phyloP scores from a whole-genome alignment of 2,888 invertebrate genomes.

The Steromphala cineraria region DNA sequence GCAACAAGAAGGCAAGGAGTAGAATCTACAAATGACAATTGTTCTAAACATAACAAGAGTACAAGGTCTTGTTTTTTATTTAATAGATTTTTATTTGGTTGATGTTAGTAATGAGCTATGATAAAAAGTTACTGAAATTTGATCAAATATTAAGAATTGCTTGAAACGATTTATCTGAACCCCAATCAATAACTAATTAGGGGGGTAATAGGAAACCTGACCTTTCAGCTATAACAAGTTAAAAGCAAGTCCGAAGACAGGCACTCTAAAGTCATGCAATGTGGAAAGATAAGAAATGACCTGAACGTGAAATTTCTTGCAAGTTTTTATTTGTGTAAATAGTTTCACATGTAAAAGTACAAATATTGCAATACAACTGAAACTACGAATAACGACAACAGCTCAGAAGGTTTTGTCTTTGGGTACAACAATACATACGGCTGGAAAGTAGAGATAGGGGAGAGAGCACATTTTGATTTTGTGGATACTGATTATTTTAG shows the following conservation, averaged over 20 bases:
- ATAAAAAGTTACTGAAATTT: too few species aligned
- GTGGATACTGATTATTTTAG: conserved; percentile 14
- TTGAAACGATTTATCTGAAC: too few species aligned
- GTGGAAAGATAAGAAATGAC: neutral
- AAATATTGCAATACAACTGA: conserved; percentile 67
- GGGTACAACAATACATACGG: conserved; percentile 24
- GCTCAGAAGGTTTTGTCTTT: conserved; percentile 29
- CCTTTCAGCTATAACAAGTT: neutral
- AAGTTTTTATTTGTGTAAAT: conserved; percentile 54
- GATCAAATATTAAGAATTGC: too few species aligned
- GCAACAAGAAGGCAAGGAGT: too few species aligned
- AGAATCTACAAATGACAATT: too few species aligned
- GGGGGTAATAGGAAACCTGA: neutral
- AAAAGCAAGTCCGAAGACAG: neutral
- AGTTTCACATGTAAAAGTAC: conserved; percentile 70
- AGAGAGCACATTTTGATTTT: conserved; percentile 20
- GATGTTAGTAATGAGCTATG: too few species aligned
- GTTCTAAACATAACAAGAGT: too few species aligned
- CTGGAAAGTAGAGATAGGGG: conserved; percentile 18
- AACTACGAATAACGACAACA: conserved; percentile 54
- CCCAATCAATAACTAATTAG: too few species aligned
- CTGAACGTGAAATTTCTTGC: conserved; percentile 29
- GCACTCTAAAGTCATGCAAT: neutral
- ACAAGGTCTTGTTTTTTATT: too few species aligned
- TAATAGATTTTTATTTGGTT: too few species aligned